Evolutionary conservation across 2,113 vertebrate species (phyloP).

Genomic region (Parotia lawesii): DNA sequence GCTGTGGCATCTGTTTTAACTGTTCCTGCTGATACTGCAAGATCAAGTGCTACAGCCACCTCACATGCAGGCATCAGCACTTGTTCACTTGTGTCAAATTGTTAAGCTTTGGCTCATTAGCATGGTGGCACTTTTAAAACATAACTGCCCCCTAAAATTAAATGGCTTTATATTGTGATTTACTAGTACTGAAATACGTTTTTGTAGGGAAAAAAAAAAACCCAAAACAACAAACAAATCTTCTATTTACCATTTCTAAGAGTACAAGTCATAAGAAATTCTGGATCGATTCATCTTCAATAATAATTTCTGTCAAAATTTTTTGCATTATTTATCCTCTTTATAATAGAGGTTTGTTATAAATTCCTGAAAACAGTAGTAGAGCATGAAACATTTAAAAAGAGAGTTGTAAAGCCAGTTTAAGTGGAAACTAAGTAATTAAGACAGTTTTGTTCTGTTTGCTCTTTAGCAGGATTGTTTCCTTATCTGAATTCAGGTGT

Average conservation of each 20-base stretch:
- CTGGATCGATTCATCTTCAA: background rate
- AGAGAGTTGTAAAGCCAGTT: background rate
- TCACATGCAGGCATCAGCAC: background rate
- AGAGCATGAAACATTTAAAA: background rate
- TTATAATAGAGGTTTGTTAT: background rate
- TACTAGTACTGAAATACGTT: background rate
- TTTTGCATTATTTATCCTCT: background rate
- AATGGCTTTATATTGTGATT: background rate
- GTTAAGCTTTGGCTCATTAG: conserved; percentile 4
- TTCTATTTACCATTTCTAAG: background rate
- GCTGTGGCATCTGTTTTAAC: background rate
- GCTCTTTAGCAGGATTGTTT: background rate
- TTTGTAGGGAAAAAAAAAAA: background rate
- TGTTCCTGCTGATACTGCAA: conserved; percentile 20
- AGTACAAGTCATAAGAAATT: background rate
- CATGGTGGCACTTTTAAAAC: background rate
- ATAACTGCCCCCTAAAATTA: background rate
- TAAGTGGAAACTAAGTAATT: background rate
- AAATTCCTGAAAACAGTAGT: background rate
- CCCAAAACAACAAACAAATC: too few species aligned
- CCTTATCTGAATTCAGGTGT: background rate
- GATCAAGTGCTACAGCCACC: background rate
- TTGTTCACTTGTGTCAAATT: background rate
- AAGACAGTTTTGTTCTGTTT: background rate
- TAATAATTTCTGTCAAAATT: background rate